Conservation (phyloP, 2,113 vertebrate species). For the Pimephales promelas region DNA sequence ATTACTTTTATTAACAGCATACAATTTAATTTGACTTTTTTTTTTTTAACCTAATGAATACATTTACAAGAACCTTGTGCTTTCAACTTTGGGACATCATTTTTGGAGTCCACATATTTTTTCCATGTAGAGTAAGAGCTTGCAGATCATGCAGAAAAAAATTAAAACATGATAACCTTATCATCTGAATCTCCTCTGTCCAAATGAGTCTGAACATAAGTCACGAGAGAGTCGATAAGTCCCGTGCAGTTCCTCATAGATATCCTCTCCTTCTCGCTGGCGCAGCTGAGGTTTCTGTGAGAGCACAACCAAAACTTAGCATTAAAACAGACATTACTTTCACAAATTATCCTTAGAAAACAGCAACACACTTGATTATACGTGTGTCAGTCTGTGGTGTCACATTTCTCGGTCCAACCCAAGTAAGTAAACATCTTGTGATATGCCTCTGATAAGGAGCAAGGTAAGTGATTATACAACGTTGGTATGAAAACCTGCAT, state of each 20-base stretch:
- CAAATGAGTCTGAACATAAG: slow-evolving; percentile 83
- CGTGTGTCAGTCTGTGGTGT: background rate
- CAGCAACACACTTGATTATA: background rate
- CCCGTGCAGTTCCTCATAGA: slow-evolving; percentile 82
- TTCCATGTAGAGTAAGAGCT: too few relatives aligned
- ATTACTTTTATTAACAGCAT: too few relatives aligned
- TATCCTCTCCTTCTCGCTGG: slow-evolving; percentile 70
- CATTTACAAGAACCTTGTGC: background rate
- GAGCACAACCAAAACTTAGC: background rate
- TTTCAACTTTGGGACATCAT: background rate
- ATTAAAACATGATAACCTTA: slow-evolving; percentile 73
- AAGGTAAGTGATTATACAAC: background rate
- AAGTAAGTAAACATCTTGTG: background rate
- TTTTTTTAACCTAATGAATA: too few relatives aligned
- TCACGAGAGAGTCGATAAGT: slow-evolving; percentile 86
- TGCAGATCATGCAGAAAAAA: background rate
- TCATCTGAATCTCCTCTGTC: slow-evolving; percentile 82
- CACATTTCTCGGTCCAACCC: background rate
- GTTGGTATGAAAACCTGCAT: background rate
- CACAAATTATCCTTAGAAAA: background rate
- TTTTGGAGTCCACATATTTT: background rate
- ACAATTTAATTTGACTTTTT: background rate
- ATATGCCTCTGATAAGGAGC: background rate
- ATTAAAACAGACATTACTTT: background rate
- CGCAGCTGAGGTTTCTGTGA: slow-evolving; percentile 88